Evolutionary conservation across 2,888 invertebrate genomes (phyloP).

Genomic region (Stenoptilia bipunctidactyla): DNA sequence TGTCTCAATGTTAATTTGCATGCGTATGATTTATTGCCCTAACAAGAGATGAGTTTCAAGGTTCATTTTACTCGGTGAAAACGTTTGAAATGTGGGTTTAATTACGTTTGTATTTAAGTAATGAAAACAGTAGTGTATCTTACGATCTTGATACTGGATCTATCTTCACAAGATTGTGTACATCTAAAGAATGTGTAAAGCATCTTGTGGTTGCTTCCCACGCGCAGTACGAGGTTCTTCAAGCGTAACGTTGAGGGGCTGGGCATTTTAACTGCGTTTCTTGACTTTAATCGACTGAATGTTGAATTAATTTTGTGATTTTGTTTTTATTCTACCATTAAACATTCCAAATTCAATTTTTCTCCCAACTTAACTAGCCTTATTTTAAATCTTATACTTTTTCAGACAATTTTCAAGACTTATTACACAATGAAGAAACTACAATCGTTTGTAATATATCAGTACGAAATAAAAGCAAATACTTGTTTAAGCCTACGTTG

Average conservation of each 20-base stretch:
- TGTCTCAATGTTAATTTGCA: slow-evolving; percentile 17
- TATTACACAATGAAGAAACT: too few species aligned
- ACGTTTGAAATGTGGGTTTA: too few species aligned
- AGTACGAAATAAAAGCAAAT: not conserved
- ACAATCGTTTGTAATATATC: too few species aligned
- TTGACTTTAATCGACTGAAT: slow-evolving; percentile 31
- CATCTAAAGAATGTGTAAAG: slow-evolving; percentile 55
- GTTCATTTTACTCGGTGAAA: too few species aligned
- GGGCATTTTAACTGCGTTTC: slow-evolving; percentile 45
- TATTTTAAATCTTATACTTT: too few species aligned
- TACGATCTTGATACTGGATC: slow-evolving; percentile 7
- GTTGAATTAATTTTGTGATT: slow-evolving; percentile 28
- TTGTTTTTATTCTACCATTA: too few species aligned
- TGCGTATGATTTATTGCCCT: slow-evolving; percentile 25
- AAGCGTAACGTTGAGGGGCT: slow-evolving; percentile 61
- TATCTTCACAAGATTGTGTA: slow-evolving; percentile 59
- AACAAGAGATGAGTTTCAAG: slow-evolving; percentile 23
- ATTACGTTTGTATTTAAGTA: too few species aligned
- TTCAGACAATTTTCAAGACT: too few species aligned
- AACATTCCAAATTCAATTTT: too few species aligned
- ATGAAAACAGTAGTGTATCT: too few species aligned
- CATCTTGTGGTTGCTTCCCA: slow-evolving; percentile 51
- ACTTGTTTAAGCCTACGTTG: slow-evolving; percentile 18
- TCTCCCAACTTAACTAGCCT: too few species aligned
- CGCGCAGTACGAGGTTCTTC: slow-evolving; percentile 51